Conservation (phyloP, 2,888 invertebrate genomes). For the Drosophila nigritarsus region DNA sequence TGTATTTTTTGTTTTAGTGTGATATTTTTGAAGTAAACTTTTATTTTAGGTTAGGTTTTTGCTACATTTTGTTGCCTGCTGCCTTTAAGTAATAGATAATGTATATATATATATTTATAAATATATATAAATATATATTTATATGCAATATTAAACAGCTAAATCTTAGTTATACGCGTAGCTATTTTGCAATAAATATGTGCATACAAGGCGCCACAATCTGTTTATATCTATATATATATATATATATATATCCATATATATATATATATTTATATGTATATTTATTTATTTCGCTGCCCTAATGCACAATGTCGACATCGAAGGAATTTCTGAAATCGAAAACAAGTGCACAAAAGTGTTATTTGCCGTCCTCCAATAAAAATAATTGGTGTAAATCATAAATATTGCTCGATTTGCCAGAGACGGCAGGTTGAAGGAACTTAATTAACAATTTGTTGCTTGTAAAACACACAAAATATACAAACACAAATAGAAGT, state of each 20-base stretch:
- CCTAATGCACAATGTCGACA: slow-evolving; percentile 63
- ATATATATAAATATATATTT: slow-evolving; percentile 53
- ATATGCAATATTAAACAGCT: slow-evolving; percentile 68
- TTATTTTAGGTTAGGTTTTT: slow-evolving; percentile 68
- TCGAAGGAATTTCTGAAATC: slow-evolving; percentile 45
- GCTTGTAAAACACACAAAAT: slow-evolving; percentile 49
- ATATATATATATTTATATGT: slow-evolving; percentile 36
- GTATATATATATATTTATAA: slow-evolving; percentile 40
- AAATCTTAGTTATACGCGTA: slow-evolving; percentile 63
- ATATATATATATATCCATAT: slow-evolving; percentile 38
- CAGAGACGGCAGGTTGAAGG: slow-evolving; percentile 57
- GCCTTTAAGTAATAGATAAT: slow-evolving; percentile 62
- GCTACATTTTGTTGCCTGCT: slow-evolving; percentile 70
- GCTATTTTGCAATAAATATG: slow-evolving; percentile 74
- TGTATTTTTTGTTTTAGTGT: slow-evolving; percentile 39
- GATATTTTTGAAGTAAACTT: slow-evolving; percentile 71
- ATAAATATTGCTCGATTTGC: slow-evolving; percentile 71
- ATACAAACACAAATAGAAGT: slow-evolving; percentile 45
- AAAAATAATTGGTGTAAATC: slow-evolving; percentile 46
- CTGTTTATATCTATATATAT: slow-evolving; percentile 44
- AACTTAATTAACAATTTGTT: slow-evolving; percentile 69
- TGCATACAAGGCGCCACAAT: slow-evolving; percentile 67
- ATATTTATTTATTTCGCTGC: slow-evolving; percentile 57
- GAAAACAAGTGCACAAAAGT: slow-evolving; percentile 42
- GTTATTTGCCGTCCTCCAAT: slow-evolving; percentile 32